Percentiles rank a stretch among this genome's conserved stretches.
Evolutionary conservation across 2,113 vertebrate species (phyloP).

Genomic region (Festucalex cinctus): DNA sequence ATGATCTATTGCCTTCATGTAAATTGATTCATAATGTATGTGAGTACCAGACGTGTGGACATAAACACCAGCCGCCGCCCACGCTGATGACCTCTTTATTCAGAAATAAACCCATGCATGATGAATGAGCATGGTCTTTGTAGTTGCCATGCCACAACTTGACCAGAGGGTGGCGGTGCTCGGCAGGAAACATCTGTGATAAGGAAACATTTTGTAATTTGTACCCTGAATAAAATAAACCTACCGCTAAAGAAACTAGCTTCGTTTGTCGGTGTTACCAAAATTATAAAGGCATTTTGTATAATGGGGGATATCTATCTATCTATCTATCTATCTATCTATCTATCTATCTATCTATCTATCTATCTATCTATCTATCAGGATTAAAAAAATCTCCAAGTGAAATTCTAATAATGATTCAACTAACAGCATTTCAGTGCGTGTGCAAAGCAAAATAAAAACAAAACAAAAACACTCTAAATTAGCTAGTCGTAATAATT

Average conservation of each 20-base stretch:
- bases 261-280: neutral
- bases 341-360: no score
- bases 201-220: neutral
- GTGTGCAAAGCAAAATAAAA: no score
- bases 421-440: no score
- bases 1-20: neutral
- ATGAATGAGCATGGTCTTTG: neutral
- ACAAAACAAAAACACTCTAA: no score
- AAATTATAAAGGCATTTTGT: no score
- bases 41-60: neutral
- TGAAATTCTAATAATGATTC: no score
- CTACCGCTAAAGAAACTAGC: neutral
- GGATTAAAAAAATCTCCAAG: no score
- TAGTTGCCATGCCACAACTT: neutral
- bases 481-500: no score
- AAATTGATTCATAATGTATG: neutral
- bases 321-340: no score
- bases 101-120: neutral
- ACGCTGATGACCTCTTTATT: neutral
- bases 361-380: no score
- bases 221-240: neutral
- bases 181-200: neutral
- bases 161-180: constrained; percentile 54
- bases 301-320: no score
- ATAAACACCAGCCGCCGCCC: neutral